Evolutionary conservation across 2,113 vertebrate species (phyloP), one percentile per base, ranked within the genome.

Genomic region (Nesogale talazaci): DNA sequence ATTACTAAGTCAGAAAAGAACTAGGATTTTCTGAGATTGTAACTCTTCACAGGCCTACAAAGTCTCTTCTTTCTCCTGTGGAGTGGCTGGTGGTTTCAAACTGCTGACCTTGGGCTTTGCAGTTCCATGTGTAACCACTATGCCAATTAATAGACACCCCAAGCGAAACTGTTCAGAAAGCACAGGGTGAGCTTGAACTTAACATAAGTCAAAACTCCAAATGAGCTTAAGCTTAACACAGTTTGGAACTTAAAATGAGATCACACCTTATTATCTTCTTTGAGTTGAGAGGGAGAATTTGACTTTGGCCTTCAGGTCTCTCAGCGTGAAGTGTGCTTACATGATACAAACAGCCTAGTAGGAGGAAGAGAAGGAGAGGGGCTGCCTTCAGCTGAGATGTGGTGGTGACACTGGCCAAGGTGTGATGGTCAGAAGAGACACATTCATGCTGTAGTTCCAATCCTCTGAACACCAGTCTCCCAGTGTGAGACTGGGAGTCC

Each of bases 311-410:
- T n/a, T 74, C 5, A 46, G 80, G n/a, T 25, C 4, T 61, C 52
- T 20, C 34, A 19, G 17, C 74, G 34, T 46, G 40, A 42, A 9
- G 46, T 11, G 20, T 74, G 2, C 63, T 69, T 77, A 69, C n/a
- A 36, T 8, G 52, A 34, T 1, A 1, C 12, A 38, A 77, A 69
- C 83, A 74, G 34, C n/a, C 5, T 29, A 36, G 12, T 42, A 1
- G 34, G 42, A 89, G 59, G 36, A 69, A 38, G 63, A 65, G 25
- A 34, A 40, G 61, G 63, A 15, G 27, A 25, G 46, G 67, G 59
- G 31, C 31, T 42, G 56, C 0, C 3, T 2, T 29, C 11, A 27
- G 31, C 15, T 0, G 3, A 22, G 19, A 19, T 15, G 16, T 2
- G 6, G 29, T 3, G n/a, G 57, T 46, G 16, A 36, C 74, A 42